Percentiles rank a stretch among this genome's conserved stretches.
Evolutionary conservation across 35 echinoderm and acorn worm species (phyloP).

Genomic region (Nesometra sesokonis): DNA sequence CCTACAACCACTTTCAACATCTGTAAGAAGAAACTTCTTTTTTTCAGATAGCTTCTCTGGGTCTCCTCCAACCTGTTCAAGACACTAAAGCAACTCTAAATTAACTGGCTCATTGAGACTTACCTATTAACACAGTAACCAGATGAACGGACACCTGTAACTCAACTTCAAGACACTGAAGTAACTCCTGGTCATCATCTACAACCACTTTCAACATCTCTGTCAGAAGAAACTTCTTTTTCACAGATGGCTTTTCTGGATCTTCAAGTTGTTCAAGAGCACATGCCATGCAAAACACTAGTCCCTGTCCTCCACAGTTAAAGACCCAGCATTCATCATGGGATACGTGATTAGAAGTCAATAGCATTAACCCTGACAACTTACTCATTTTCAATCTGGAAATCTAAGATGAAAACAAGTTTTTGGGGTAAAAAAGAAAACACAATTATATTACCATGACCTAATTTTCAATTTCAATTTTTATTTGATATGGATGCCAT

Average conservation of each 20-base stretch:
- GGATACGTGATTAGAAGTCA: not conserved
- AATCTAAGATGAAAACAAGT: no score
- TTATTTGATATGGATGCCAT: no score
- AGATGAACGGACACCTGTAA: slow-evolving; percentile 27
- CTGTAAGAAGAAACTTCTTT: slow-evolving; percentile 48
- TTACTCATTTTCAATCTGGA: slow-evolving; percentile 25
- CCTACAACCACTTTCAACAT: slow-evolving; percentile 12
- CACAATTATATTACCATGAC: no score
- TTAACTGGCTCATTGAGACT: not conserved
- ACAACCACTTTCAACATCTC: slow-evolving; percentile 29
- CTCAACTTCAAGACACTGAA: slow-evolving; percentile 22
- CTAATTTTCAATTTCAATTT: no score
- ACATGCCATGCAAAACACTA: slow-evolving; percentile 35
- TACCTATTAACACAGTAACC: slow-evolving; percentile 23
- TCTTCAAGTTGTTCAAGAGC: slow-evolving; percentile 40
- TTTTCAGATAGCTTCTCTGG: not conserved
- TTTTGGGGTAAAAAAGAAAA: no score
- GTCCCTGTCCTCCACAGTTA: not conserved
- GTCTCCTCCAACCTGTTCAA: no score
- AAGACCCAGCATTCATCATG: not conserved
- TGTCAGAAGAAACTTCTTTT: slow-evolving; percentile 45
- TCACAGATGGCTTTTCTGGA: slow-evolving; percentile 5
- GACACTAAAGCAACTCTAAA: no score
- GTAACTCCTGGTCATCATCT: slow-evolving; percentile 3
- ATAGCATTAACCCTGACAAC: not conserved